These are phyloP conservation scores for Carcharodon carcharias DNA, from an alignment of 2,797 vertebrate species.

Conservation along the genomic window DNA sequence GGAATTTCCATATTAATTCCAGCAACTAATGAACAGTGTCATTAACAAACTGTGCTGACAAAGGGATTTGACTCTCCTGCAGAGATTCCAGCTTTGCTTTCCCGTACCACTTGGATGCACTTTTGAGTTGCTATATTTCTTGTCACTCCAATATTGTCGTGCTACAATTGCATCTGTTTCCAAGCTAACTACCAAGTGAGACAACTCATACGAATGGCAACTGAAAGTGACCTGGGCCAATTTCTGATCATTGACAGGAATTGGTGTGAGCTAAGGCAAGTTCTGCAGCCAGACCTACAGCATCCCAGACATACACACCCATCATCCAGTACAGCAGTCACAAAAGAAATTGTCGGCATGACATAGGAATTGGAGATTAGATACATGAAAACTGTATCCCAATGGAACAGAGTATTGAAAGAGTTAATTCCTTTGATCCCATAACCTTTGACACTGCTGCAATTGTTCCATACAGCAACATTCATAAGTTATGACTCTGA, in stretches of 20 bases:
- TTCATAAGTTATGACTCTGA: neutral
- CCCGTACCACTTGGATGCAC: neutral
- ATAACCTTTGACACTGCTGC: neutral
- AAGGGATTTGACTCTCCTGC: neutral
- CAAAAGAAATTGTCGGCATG: neutral
- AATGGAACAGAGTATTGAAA: neutral
- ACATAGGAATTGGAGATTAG: neutral
- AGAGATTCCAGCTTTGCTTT: neutral
- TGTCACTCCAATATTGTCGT: neutral
- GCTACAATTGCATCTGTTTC: neutral
- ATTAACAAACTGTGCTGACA: neutral
- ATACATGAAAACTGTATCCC: neutral
- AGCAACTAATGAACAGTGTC: neutral
- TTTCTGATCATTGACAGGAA: neutral
- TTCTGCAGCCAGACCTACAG: neutral
- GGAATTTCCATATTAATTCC: conserved; percentile 26
- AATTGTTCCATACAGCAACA: neutral
- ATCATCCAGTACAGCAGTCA: neutral
- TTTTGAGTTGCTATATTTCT: neutral
- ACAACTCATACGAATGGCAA: neutral
- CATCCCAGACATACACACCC: neutral
- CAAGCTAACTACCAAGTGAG: neutral
- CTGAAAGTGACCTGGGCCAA: neutral
- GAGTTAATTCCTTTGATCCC: neutral
- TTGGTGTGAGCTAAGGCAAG: neutral